phyloP scores from a whole-genome alignment of 2,888 invertebrate genomes.

The Coelinius sp. region DNA sequence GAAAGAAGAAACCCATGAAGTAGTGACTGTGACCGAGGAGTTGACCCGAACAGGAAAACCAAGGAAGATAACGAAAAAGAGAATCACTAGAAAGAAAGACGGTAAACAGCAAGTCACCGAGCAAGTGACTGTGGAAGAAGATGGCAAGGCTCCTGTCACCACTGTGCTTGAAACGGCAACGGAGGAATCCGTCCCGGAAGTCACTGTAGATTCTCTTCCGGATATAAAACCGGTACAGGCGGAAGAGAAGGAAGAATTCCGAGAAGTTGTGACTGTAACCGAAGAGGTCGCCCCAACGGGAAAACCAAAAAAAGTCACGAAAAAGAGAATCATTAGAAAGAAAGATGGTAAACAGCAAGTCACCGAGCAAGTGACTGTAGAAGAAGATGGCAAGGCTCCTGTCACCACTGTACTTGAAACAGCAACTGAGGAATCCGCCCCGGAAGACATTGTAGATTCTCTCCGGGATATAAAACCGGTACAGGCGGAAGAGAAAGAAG shows the following conservation, averaged over 20 bases:
- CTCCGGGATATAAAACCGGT: conserved; percentile 35
- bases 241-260: conserved; percentile 53
- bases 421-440: conserved; percentile 67
- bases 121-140: conserved; percentile 67
- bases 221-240: conserved; percentile 34
- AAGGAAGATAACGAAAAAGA: conserved; percentile 64
- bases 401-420: conserved; percentile 61
- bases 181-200: conserved; percentile 39
- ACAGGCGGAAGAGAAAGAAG: conserved; percentile 66
- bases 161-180: conserved; percentile 62
- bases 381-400: conserved; percentile 67
- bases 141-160: conserved; percentile 66
- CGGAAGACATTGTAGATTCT: conserved; percentile 41
- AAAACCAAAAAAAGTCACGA: conserved; percentile 58
- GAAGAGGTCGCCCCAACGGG: conserved; percentile 52
- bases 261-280: conserved; percentile 52
- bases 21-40: conserved; percentile 54
- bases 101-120: conserved; percentile 69
- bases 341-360: conserved; percentile 68
- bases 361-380: conserved; percentile 67
- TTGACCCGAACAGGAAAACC: conserved; percentile 49
- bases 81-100: conserved; percentile 66
- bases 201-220: conserved; percentile 34
- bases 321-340: conserved; percentile 67
- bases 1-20: conserved; percentile 52